Percentiles rank a stretch among this genome's conserved stretches.
phyloP scores from a whole-genome alignment of 1,140 invertebrate genomes.

The Pteromalus puparum region DNA sequence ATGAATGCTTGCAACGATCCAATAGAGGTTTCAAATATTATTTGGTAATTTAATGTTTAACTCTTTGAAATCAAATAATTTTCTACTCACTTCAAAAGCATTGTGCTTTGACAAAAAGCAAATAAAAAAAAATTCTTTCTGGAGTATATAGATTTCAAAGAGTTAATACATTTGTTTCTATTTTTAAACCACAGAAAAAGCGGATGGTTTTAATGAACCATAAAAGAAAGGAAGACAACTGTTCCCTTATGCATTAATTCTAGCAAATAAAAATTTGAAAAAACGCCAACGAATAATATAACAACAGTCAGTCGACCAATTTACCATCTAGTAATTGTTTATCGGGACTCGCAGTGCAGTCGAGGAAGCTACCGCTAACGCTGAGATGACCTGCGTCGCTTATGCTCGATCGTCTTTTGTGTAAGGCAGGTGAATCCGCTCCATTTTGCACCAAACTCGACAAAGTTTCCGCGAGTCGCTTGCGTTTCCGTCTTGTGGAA shows the following conservation, averaged over 20 bases:
- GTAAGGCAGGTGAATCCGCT: constrained; percentile 77
- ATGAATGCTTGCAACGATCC: neutral
- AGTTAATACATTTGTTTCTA: no score
- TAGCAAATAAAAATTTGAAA: neutral
- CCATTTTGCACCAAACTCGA: constrained; percentile 76
- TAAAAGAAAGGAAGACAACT: constrained; percentile 60
- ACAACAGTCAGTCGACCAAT: constrained; percentile 40
- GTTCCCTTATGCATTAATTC: neutral
- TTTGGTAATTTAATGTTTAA: neutral
- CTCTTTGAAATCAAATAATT: no score
- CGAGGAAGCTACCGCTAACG: constrained; percentile 90
- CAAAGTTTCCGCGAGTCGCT: constrained; percentile 80
- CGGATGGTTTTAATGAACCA: constrained; percentile 55
- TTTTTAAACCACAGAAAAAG: neutral
- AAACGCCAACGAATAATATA: neutral
- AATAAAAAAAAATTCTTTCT: no score
- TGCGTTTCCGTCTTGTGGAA: constrained; percentile 81
- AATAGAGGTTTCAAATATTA: no score
- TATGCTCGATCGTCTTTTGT: constrained; percentile 88
- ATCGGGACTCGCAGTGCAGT: constrained; percentile 87
- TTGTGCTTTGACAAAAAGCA: no score
- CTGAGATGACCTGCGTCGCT: constrained; percentile 89
- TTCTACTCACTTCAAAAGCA: no score
- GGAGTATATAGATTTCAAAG: no score
- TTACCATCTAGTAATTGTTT: constrained; percentile 79